Evolutionary conservation across 1,140 invertebrate species (phyloP), one percentile per base, ranked within the genome.

Genomic region (Scaptodrosophila lebanonensis): DNA sequence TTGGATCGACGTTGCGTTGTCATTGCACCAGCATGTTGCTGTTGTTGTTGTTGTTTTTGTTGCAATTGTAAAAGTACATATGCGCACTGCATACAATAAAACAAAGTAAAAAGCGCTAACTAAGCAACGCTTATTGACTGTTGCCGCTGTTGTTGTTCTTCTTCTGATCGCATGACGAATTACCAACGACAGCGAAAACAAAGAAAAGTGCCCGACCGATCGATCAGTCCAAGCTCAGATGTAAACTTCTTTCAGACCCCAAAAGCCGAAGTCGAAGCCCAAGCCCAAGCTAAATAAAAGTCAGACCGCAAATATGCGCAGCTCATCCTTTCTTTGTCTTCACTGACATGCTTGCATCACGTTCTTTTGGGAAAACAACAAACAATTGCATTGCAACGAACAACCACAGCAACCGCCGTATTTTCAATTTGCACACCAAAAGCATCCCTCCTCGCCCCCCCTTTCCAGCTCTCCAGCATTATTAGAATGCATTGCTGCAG

Each of bases 81-180:
- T 35, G 20, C 32, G 20, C 39, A 43, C 52, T 62, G 59, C 59
- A 62, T 63, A 25, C 22, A 63, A 63, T 57, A 57, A 56, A 42
- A 36, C 52, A 66, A 60, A 48, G 58, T 47, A 53, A 59, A 59
- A 76, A 79, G 72, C 73, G 72, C 76, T 76, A 77, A 77, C 72
- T 77, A 77, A 77, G 72, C 72, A 60, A 43, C 59, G 42, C 40
- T 59, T 59, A 54, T 53, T 50, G 58, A 47, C 15, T 38, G 44
- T 13, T n/a, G 22, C 33, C 13, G 35, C 11, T 39, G 36, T 18
- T 47, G 57, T 20, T 45, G 49, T 27, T 45, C 50, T 56, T 49
- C 52, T 61, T n/a, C n/a, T 57, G 58, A 67, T 66, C 59, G 66
- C 69, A 72, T 75, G 70, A 75, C 70, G 71, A 75, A 75, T 76